A percentile compares a stretch with the other conserved stretches of the same genome.
Conservation (phyloP, 1,140 invertebrate genomes). For the Oedothorax gibbosus region DNA sequence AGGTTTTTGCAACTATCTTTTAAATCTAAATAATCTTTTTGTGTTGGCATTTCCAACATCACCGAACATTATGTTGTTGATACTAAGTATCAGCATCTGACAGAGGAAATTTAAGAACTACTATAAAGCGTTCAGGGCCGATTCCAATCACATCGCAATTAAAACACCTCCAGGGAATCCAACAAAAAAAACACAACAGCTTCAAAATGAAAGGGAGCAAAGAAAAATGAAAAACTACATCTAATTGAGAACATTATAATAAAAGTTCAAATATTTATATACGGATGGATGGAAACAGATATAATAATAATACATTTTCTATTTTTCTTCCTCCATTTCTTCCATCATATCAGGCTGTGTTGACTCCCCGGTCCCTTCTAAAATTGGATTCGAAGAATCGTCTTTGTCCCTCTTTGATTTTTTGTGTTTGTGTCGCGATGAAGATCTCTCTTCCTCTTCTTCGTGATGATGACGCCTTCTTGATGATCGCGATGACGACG, state of each 20-base stretch:
- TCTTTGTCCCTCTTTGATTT: constrained; percentile 64
- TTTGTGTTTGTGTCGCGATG: constrained; percentile 64
- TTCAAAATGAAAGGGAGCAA: background rate
- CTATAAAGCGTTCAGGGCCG: too few species aligned
- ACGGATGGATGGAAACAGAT: constrained; percentile 4
- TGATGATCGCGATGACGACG: constrained; percentile 13
- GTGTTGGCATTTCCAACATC: too few species aligned
- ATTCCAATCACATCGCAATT: background rate
- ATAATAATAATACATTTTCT: constrained; percentile 27
- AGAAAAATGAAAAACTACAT: constrained; percentile 16
- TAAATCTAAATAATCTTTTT: too few species aligned
- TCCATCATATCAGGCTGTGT: constrained; percentile 36
- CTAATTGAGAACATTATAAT: constrained; percentile 12
- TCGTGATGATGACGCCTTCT: constrained; percentile 54
- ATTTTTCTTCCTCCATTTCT: constrained; percentile 22
- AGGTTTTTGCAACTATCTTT: too few species aligned
- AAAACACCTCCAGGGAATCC: background rate
- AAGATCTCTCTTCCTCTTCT: constrained; percentile 60
- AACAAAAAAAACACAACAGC: background rate
- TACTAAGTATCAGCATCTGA: too few species aligned
- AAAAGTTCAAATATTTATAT: constrained; percentile 6
- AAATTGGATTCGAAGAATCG: constrained; percentile 17
- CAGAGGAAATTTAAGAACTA: too few species aligned
- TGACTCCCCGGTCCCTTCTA: constrained; percentile 15
- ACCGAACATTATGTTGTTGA: too few species aligned